Base-by-base conservation (phyloP, 2,797 vertebrate species). In the Nyctibius grandis region DNA sequence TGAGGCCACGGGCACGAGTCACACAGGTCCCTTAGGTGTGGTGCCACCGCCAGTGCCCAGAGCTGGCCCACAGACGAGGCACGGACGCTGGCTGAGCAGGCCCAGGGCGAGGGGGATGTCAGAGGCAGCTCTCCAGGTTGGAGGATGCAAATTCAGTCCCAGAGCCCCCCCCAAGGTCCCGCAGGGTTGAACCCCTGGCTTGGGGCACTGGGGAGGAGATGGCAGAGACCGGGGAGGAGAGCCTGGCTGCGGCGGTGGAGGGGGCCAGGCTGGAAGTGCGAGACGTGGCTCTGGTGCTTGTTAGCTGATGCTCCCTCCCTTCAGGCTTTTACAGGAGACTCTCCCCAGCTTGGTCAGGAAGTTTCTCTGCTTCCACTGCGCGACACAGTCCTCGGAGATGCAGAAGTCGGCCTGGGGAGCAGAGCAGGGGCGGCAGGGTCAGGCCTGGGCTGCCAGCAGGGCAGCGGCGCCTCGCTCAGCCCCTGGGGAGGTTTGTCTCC, bases 251-350 rank as follows among this genome's bases (percentile, higher is more conserved):
- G 67, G 78, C 9, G 33, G 59, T 38, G 87, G 91, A 82, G 38
- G 68, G 83, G 38, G 34, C 36, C 75, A 75, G 91, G 86, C 57
- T 51, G 31, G 51, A 91, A 69, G 91, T 50, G 4, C 3, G 4
- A 72, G 69, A n/a, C 25, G 31, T 33, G 7, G 5, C 40, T 44
- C 84, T 68, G 18, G 45, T 19, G 8, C 88, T 48, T n/a, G 97
- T 97, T 99, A 99, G 97, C 98, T 98, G 96, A 99, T 99, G 98
- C 97, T 99, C 34, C 99, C 99, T 56, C 99, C 99, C 97, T 98
- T 99, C 61, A 99, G 98, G 29, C 99, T 99, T 98, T 99, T 99
- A 98, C 99, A 99, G 33, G 98, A 99, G 95, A 99, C 87, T 25
- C 91, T 96, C 85, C 99, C 99, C 73, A 99, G 98, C 98, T 99